Base-by-base conservation (phyloP, 1,140 invertebrate species). In the Mactra quadrangularis region DNA sequence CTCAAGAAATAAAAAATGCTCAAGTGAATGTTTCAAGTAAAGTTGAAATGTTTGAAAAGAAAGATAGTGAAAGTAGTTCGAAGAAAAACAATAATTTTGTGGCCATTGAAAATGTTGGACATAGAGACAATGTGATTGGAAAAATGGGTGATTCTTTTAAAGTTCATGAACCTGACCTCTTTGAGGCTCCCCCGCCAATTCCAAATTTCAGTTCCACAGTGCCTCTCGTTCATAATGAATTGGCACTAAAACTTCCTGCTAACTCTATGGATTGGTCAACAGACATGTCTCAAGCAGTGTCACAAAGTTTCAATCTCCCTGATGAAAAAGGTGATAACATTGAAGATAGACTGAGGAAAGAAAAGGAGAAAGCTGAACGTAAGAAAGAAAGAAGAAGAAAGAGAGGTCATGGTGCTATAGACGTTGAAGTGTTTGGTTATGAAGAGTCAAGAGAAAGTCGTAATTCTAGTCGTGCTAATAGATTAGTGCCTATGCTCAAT, bases 401-500 rank as follows among this genome's bases (percentile, higher is more conserved):
- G 52, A 33, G 72, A 47, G 72, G 72, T 29, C 72, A 84, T 76
- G 82, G 72, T 35, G 82, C 72, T 27, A 84, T 84, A 47, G 82
- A 84, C 60, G 74, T 84, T 3, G 82, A 84, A 29, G 82, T 84
- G 52, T 84, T 84, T 77, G 72, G 82, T 25, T 77, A 71, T 62
- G 82, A 84, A 22, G 82, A 84, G 35, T 59, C 47, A 7, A 59
- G 74, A 52, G 66, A 77, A 25, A 77, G 82, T 31, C 31, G 82
- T 17, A 84, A 70, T 50, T 76, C 74, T 22, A 84, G 82, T 71
- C 33, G 82, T 17, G 66, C 52, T 13, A 59, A 45, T 68, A 35
- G 66, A 31, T 19, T 68, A 53, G 66, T 84, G 52, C 82, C 82
- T 27, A n/a, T 75, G 64, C 74, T 84, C 13, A 77, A 84, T 57